Conservation (phyloP, 2,113 vertebrate species). For the Scolopax mira region DNA sequence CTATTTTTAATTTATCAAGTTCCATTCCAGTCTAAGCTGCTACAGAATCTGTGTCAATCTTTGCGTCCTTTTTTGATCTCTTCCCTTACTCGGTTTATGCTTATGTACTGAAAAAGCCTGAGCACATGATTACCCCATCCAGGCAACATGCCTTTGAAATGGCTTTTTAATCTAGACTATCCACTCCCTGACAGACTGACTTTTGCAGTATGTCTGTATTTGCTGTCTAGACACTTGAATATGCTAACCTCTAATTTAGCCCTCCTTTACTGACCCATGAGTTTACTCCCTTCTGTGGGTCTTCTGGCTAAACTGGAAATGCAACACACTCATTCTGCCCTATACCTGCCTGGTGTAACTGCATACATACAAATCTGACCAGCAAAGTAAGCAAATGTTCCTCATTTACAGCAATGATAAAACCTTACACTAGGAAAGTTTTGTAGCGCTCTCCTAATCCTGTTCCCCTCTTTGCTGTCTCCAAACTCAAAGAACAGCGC, state of each 20-base stretch:
- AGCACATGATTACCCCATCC: constrained; percentile 63
- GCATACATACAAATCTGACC: constrained; percentile 41
- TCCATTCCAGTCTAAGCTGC: constrained; percentile 53
- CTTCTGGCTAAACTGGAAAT: constrained; percentile 65
- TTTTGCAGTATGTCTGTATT: constrained; percentile 65
- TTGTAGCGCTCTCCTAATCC: not conserved
- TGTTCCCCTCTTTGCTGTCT: not conserved
- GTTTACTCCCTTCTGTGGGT: constrained; percentile 62
- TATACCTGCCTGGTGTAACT: constrained; percentile 4
- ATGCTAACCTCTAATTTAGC: constrained; percentile 68
- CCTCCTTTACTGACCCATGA: constrained; percentile 63
- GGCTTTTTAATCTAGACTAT: constrained; percentile 68
- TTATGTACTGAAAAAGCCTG: constrained; percentile 55
- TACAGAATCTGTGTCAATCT: constrained; percentile 42
- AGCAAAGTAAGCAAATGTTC: not conserved
- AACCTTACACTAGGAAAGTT: not conserved
- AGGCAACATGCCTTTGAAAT: constrained; percentile 65
- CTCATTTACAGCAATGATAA: not conserved
- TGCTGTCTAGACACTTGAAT: constrained; percentile 68
- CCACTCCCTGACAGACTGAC: constrained; percentile 68
- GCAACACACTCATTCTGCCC: constrained; percentile 51
- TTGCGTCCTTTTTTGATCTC: constrained; percentile 63
- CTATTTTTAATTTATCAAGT: constrained; percentile 55
- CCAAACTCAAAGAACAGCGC: not conserved
- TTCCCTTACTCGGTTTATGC: constrained; percentile 41